Conservation (phyloP, 2,888 invertebrate genomes). For the Brachyopa scutellaris region DNA sequence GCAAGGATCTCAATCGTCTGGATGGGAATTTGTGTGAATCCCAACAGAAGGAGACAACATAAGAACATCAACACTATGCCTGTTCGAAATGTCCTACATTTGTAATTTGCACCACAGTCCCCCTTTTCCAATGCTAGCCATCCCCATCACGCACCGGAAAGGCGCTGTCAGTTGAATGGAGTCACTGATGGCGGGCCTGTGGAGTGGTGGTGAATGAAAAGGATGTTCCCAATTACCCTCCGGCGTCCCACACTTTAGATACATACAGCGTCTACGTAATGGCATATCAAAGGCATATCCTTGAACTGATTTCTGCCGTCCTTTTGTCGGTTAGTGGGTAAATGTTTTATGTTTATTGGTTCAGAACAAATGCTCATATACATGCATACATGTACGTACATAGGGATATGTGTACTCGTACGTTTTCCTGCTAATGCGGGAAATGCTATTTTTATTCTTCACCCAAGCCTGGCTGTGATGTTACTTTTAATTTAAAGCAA, state of each 20-base stretch:
- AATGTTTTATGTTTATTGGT: conserved; percentile 37
- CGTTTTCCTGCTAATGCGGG: conserved; percentile 10
- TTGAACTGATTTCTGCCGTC: conserved; percentile 59
- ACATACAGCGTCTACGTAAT: neutral
- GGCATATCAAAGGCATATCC: conserved; percentile 18
- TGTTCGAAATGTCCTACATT: too few relatives aligned
- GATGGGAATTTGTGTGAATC: too few relatives aligned
- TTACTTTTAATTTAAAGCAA: conserved; percentile 7
- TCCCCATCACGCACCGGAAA: too few relatives aligned
- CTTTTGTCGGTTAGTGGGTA: conserved; percentile 33
- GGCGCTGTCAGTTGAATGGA: conserved; percentile 7
- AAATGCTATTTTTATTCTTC: conserved; percentile 12
- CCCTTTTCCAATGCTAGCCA: too few relatives aligned
- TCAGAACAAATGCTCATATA: conserved; percentile 18
- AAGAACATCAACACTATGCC: too few relatives aligned
- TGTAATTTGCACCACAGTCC: too few relatives aligned
- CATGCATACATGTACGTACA: neutral
- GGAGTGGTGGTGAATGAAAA: conserved; percentile 1
- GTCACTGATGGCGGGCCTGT: neutral
- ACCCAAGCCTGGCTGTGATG: neutral
- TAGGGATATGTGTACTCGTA: neutral
- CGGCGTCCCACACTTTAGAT: conserved; percentile 2
- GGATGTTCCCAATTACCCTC: conserved; percentile 37
- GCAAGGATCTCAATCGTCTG: too few relatives aligned
- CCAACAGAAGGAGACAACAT: too few relatives aligned